Evolutionary conservation across 2,888 invertebrate species (phyloP).

Genomic region (Biston stratarius): DNA sequence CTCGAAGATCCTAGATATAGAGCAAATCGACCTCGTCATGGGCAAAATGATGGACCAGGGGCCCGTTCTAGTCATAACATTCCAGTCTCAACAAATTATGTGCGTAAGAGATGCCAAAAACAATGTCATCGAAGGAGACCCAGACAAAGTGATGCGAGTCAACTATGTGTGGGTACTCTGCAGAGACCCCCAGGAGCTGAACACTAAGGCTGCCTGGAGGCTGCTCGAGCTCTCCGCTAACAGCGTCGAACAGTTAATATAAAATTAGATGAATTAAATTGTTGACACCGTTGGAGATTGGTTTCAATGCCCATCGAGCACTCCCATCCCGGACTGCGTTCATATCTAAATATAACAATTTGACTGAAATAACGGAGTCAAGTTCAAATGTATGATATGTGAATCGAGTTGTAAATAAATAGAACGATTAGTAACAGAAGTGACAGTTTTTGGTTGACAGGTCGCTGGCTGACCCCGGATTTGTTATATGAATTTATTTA

Average conservation of each 20-base stretch:
- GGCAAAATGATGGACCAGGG: conserved; percentile 99
- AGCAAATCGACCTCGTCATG: conserved; percentile 96
- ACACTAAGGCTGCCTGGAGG: conserved; percentile 98
- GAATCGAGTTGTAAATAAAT: conserved; percentile 14
- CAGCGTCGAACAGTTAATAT: conserved; percentile 94
- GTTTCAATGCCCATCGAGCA: conserved; percentile 49
- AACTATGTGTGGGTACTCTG: conserved; percentile 99
- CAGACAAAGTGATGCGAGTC: conserved; percentile 97
- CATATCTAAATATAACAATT: conserved; percentile 28
- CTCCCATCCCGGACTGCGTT: conserved; percentile 45
- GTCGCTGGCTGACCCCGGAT: conserved; percentile 31
- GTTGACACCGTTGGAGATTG: conserved; percentile 61
- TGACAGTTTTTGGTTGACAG: conserved; percentile 33
- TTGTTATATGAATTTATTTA: conserved; percentile 51
- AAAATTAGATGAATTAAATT: conserved; percentile 81
- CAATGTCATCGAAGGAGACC: conserved; percentile 97
- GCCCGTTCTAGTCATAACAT: conserved; percentile 97
- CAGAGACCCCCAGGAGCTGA: conserved; percentile 96
- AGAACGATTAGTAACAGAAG: conserved; percentile 22
- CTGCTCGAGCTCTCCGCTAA: conserved; percentile 95
- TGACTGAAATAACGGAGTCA: conserved; percentile 36
- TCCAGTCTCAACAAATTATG: conserved; percentile 98
- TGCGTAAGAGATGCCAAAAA: conserved; percentile 94
- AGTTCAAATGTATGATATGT: conserved; percentile 32
- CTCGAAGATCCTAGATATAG: conserved; percentile 95